Evolutionary conservation across 1,140 invertebrate genomes (phyloP).

Genomic region (Lepidurus packardi): DNA sequence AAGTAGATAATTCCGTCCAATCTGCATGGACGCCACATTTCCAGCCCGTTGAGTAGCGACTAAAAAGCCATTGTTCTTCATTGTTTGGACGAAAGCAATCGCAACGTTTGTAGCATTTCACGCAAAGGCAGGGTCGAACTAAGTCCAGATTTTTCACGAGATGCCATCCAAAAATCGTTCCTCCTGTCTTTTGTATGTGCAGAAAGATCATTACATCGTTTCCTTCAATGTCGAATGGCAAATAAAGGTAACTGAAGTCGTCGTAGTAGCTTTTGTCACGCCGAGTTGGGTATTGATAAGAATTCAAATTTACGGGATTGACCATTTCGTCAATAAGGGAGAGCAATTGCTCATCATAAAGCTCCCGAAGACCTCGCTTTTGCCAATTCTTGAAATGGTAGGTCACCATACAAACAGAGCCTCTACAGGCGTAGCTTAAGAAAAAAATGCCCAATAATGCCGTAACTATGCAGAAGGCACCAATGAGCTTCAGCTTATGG

Average conservation of each 20-base stretch:
- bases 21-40: constrained; percentile 97
- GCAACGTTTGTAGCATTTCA: constrained; percentile 76
- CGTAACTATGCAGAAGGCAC: not conserved
- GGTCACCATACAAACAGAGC: not conserved
- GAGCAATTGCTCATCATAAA: not conserved
- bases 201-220: constrained; percentile 97
- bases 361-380: not conserved
- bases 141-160: constrained; percentile 88
- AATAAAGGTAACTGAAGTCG: constrained; percentile 76
- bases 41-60: constrained; percentile 97
- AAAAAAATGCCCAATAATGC: not conserved
- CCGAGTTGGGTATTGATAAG: constrained; percentile 38
- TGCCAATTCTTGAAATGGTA: not conserved
- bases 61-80: constrained; percentile 92
- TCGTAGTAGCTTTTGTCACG: constrained; percentile 63
- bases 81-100: constrained; percentile 80
- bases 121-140: constrained; percentile 78
- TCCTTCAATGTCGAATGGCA: constrained; percentile 78
- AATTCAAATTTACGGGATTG: not conserved
- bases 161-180: constrained; percentile 86
- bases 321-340: constrained; percentile 13
- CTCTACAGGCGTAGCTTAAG: not conserved
- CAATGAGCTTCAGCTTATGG: not conserved
- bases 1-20: constrained; percentile 91
- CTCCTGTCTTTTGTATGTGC: constrained; percentile 95